A percentile compares a stretch with the other conserved stretches of the same genome.
Conservation (phyloP, 2,888 invertebrate species). For the Muscina levida region DNA sequence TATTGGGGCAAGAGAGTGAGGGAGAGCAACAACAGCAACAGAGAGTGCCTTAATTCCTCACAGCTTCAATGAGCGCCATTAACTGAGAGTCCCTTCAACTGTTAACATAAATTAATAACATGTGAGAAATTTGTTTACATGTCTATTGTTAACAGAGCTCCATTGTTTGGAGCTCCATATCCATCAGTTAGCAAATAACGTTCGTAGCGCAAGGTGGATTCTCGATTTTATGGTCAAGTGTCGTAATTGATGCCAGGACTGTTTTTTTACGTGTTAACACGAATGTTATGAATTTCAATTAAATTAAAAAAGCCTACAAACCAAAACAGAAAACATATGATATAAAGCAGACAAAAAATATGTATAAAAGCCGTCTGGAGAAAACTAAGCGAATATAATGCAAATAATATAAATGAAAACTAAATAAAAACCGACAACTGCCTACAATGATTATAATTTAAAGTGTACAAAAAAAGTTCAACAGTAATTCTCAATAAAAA, state of each 20-base stretch:
- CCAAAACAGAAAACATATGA: not conserved
- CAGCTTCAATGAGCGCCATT: not conserved
- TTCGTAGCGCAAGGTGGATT: constrained; percentile 38
- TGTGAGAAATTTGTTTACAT: constrained; percentile 28
- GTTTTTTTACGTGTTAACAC: constrained; percentile 39
- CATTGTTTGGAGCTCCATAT: constrained; percentile 38
- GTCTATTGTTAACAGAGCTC: constrained; percentile 19
- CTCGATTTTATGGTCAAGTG: constrained; percentile 52
- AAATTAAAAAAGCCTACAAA: constrained; percentile 20
- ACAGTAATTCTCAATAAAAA: constrained; percentile 7
- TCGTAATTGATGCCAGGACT: no score
- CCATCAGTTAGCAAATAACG: constrained; percentile 31
- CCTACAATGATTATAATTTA: no score
- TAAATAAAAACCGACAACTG: no score
- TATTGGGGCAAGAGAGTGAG: constrained; percentile 1
- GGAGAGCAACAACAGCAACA: not conserved
- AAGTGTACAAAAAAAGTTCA: constrained; percentile 5
- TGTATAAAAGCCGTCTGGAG: not conserved
- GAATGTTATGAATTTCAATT: constrained; percentile 17
- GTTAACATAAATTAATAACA: constrained; percentile 5
- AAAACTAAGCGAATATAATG: not conserved
- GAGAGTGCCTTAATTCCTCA: no score
- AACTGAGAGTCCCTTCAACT: not conserved
- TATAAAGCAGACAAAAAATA: not conserved
- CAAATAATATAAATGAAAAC: constrained; percentile 1